Evolutionary conservation across 1,140 invertebrate species (phyloP), one percentile per base, ranked within the genome.

Genomic region (Uloborus diversus): DNA sequence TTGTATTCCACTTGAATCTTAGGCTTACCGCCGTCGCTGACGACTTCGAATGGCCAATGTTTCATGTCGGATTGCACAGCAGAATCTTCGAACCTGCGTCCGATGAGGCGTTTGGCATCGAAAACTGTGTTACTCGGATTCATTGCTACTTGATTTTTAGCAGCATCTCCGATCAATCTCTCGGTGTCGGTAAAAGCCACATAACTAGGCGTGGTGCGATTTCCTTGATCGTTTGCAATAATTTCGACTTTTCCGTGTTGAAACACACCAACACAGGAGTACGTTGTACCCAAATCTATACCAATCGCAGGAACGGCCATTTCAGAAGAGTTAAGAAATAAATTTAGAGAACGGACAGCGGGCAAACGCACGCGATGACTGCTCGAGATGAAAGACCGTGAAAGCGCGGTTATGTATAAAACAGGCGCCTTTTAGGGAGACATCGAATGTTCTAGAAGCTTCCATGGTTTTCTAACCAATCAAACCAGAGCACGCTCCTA

Each of bases 81-180:
- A 0, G 87, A 84, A 84, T 95, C 94, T 81, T 94, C 90, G 83
- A 91, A 95, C 82, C 90, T 90, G 33, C 94, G 88, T 3, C 94
- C 94, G 78, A 94, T 94, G 30, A 88, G 86, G 42, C 93, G 89
- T 86, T 94, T 94, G 30, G 93, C 93, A 88, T 95, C 89, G 83
- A 93, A 94, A 17, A 94, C 91, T 2, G 94, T 95, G 85, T 96
- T 96, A 81, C 88, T 88, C 17, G 94, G 94, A 86, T 96, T 96
- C 91, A 94, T 93, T 9, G 93, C 92, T 13, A 92, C 92, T 84
- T 93, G 90, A 82, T 90, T 89, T 82, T 90, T 91, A 28, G 90
- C 90, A 14, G 92, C 90, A 86, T 97, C 94, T 30, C 95, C 95
- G 76, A 96, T 93, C 13, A 97, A 87, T 32, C 95, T 87, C 85